Evolutionary conservation across 2,888 invertebrate species (phyloP).

Genomic region (Tenthredo distinguenda): DNA sequence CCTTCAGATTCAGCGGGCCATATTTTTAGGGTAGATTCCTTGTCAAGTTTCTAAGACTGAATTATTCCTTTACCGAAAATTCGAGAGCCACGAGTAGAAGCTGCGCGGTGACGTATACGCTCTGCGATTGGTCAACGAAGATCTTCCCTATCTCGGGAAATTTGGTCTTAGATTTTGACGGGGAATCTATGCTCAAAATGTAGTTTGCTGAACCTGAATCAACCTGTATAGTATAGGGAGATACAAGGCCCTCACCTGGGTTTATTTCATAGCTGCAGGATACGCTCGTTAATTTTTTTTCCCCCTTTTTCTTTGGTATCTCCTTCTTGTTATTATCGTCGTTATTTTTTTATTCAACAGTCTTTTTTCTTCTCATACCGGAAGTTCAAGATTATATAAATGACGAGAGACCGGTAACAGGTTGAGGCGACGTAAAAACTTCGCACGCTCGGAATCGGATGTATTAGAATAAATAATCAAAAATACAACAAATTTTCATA

Average conservation of each 20-base stretch:
- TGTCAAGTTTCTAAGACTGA: too few relatives aligned
- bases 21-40: too few relatives aligned
- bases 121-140: too few relatives aligned
- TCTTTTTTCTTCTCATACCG: not conserved
- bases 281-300: slow-evolving; percentile 19
- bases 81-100: too few relatives aligned
- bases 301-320: not conserved
- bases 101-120: too few relatives aligned
- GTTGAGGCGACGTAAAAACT: not conserved
- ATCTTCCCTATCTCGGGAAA: too few relatives aligned
- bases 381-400: not conserved
- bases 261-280: slow-evolving; percentile 3
- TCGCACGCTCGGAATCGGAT: not conserved
- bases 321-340: not conserved
- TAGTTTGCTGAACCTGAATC: too few relatives aligned
- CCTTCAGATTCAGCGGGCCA: too few relatives aligned
- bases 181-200: too few relatives aligned
- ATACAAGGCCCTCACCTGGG: not conserved
- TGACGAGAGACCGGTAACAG: not conserved
- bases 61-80: too few relatives aligned
- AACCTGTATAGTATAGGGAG: too few relatives aligned
- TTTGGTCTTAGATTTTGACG: too few relatives aligned
- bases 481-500: not conserved
- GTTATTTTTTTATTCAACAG: not conserved
- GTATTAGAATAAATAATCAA: not conserved